Conservation (phyloP, 2,797 vertebrate genomes). For the Gorsachius magnificus region DNA sequence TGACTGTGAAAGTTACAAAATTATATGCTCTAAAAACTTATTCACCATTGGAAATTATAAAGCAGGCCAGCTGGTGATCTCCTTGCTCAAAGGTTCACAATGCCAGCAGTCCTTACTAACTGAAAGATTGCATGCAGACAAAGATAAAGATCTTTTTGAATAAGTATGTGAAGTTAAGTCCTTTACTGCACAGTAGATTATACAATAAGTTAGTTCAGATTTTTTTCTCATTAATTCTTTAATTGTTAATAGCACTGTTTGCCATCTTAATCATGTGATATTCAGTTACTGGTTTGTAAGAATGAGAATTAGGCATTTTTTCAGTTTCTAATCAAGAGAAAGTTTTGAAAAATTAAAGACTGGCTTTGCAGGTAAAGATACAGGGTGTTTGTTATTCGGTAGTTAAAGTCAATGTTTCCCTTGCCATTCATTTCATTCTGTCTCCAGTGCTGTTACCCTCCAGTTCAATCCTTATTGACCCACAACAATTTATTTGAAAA, state of each 20-base stretch:
- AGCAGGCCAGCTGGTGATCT: not conserved
- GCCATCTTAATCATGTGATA: not conserved
- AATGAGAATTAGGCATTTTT: not conserved
- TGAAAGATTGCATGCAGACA: not conserved
- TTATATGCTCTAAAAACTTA: not conserved
- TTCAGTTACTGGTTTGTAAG: not conserved
- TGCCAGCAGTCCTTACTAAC: not conserved
- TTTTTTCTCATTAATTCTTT: not conserved
- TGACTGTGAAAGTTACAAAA: not conserved
- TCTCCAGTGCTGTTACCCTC: not conserved
- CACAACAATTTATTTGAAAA: not conserved
- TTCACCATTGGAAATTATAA: not conserved
- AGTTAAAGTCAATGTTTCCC: not conserved
- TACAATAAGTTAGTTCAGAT: not conserved
- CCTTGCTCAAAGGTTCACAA: not conserved
- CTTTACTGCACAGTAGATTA: not conserved
- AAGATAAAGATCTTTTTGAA: not conserved
- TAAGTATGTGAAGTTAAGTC: not conserved
- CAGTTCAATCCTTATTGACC: not conserved
- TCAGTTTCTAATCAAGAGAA: not conserved
- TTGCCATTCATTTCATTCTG: not conserved
- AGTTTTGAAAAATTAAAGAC: not conserved
- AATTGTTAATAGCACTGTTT: not conserved
- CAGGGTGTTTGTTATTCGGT: not conserved
- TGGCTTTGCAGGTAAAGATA: not conserved